These are phyloP conservation scores for Agrilus mali DNA, from an alignment of 2,888 invertebrate genomes.

Conservation along the genomic window DNA sequence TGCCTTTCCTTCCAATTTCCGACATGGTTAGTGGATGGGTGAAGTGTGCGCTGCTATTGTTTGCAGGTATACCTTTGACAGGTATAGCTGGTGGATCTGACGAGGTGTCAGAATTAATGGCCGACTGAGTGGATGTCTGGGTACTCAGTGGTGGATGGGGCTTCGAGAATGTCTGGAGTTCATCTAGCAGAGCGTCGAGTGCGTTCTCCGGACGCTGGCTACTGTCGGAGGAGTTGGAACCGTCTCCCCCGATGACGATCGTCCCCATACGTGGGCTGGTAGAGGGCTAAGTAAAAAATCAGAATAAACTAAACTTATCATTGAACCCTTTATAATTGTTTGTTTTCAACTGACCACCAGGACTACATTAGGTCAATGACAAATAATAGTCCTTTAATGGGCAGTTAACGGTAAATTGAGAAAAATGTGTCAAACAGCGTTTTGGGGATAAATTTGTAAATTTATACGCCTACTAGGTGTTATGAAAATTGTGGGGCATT, in stretches of 20 bases:
- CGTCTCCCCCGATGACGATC: slow-evolving; percentile 47
- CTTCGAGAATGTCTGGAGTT: slow-evolving; percentile 79
- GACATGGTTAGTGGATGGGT: slow-evolving; percentile 35
- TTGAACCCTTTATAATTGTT: too few species aligned
- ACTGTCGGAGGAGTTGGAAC: slow-evolving; percentile 41
- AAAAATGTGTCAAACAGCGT: too few species aligned
- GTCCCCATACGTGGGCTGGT: slow-evolving; percentile 46
- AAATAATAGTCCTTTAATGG: too few species aligned
- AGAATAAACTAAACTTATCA: neutral
- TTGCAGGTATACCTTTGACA: slow-evolving; percentile 25
- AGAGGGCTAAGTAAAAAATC: slow-evolving; percentile 37
- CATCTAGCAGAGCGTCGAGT: slow-evolving; percentile 93
- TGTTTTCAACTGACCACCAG: too few species aligned
- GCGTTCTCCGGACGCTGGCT: slow-evolving; percentile 79
- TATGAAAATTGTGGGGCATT: too few species aligned
- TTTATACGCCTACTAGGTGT: too few species aligned
- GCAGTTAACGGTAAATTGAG: too few species aligned
- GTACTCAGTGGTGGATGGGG: slow-evolving; percentile 35
- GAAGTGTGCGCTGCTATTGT: slow-evolving; percentile 15
- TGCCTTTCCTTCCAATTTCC: slow-evolving; percentile 41
- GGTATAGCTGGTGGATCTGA: slow-evolving; percentile 29
- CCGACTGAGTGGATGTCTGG: slow-evolving; percentile 14
- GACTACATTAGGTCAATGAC: too few species aligned
- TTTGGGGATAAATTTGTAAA: too few species aligned
- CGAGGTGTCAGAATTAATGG: slow-evolving; percentile 17